These are phyloP conservation scores for Gerris buenoi DNA, from an alignment of 1,140 invertebrate genomes.

Conservation along the genomic window DNA sequence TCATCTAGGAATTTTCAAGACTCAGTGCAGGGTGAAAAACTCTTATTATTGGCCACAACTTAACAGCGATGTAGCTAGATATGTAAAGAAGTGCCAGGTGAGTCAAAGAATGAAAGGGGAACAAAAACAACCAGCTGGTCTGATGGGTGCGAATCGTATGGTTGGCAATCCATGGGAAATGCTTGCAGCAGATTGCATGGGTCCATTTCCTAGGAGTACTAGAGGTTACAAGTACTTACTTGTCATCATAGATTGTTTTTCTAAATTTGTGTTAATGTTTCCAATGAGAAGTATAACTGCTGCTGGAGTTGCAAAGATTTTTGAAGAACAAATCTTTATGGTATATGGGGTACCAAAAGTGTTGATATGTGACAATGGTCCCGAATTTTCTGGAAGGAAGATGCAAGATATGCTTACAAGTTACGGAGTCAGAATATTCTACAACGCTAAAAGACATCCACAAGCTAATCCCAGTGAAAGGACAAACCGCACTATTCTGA, in stretches of 20 bases:
- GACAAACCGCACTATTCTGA: background rate
- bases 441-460: background rate
- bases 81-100: conserved; percentile 19
- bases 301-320: background rate
- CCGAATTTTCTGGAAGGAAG: background rate
- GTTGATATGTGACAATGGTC: background rate
- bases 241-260: conserved; percentile 16
- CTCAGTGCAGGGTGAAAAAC: conserved; percentile 10
- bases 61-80: conserved; percentile 17
- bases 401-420: background rate
- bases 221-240: conserved; percentile 27
- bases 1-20: conserved; percentile 24
- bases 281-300: background rate
- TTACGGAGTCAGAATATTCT: background rate
- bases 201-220: conserved; percentile 27
- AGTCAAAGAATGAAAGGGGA: conserved; percentile 25
- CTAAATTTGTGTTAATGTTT: background rate
- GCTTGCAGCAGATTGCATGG: conserved; percentile 29
- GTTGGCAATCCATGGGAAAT: conserved; percentile 25
- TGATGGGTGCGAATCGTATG: conserved; percentile 23
- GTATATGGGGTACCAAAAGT: background rate
- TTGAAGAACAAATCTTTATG: background rate
- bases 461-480: background rate
- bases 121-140: conserved; percentile 22
- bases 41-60: conserved; percentile 22